Conservation (phyloP, 2,797 vertebrate genomes). For the Chanos chanos region DNA sequence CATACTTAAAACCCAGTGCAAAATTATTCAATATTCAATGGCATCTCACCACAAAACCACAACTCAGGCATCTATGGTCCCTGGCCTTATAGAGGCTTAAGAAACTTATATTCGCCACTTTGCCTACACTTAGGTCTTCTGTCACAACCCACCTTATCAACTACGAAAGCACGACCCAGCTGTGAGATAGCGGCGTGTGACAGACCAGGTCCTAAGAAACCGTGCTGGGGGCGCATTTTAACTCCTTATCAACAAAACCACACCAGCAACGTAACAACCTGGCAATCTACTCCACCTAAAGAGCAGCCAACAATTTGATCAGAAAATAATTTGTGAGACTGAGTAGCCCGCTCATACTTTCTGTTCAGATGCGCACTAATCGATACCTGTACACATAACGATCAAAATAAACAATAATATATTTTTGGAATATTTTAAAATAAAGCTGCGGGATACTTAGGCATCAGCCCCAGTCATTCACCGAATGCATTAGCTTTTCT, state of each 20-base stretch:
- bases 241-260: conserved; percentile 62
- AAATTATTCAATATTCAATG: no score
- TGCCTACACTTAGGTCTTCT: no score
- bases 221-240: conserved; percentile 2
- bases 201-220: conserved; percentile 13
- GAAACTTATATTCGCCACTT: no score
- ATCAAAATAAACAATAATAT: background rate
- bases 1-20: no score
- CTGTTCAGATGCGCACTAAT: background rate
- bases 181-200: conserved; percentile 25
- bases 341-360: background rate
- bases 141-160: conserved; percentile 36
- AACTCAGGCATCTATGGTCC: no score
- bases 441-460: no score
- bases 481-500: no score
- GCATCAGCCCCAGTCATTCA: no score
- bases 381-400: background rate
- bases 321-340: conserved; percentile 21
- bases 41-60: no score
- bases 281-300: conserved; percentile 48
- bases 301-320: no score
- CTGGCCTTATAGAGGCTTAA: no score
- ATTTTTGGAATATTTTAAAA: no score
- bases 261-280: conserved; percentile 53
- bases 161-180: conserved; percentile 16